phyloP scores from a whole-genome alignment of 2,797 vertebrate genomes.

The Echeneis naucrates region DNA sequence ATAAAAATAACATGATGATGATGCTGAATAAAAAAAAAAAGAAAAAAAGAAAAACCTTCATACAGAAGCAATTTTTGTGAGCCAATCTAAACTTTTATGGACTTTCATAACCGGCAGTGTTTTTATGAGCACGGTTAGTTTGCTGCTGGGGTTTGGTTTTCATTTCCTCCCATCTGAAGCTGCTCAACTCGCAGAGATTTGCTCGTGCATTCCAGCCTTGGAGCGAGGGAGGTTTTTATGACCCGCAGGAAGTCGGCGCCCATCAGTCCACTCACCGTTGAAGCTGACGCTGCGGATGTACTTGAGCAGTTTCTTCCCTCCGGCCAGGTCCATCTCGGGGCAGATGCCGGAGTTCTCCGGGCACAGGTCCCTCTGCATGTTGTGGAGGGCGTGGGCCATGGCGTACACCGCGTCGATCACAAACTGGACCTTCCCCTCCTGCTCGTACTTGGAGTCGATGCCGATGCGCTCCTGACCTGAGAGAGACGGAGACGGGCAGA shows the following conservation, averaged over 20 bases:
- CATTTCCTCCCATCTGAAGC: constrained; percentile 2
- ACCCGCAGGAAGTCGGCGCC: neutral
- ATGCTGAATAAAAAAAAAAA: neutral
- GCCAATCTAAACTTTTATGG: neutral
- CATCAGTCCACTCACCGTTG: constrained; percentile 86
- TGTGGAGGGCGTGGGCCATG: constrained; percentile 93
- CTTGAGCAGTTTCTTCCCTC: constrained; percentile 90
- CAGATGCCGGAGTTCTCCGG: constrained; percentile 88
- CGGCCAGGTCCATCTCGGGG: constrained; percentile 89
- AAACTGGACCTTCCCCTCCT: constrained; percentile 95
- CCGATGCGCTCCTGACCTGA: constrained; percentile 93
- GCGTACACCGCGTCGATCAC: constrained; percentile 93
- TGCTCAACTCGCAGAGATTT: neutral
- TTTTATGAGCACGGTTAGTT: constrained; percentile 8
- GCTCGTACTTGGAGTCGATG: constrained; percentile 91
- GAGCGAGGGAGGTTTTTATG: constrained; percentile 18
- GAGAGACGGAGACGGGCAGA: constrained; percentile 14
- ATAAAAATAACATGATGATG: neutral
- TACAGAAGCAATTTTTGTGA: neutral
- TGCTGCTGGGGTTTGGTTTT: constrained; percentile 1
- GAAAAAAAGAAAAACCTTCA: neutral
- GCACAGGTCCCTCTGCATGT: constrained; percentile 92
- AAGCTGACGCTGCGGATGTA: constrained; percentile 92
- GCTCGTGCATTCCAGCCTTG: constrained; percentile 4
- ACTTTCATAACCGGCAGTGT: neutral